A percentile compares a stretch with the other conserved stretches of the same genome.
Conservation (phyloP, 2,888 invertebrate species). For the Bombylius major region DNA sequence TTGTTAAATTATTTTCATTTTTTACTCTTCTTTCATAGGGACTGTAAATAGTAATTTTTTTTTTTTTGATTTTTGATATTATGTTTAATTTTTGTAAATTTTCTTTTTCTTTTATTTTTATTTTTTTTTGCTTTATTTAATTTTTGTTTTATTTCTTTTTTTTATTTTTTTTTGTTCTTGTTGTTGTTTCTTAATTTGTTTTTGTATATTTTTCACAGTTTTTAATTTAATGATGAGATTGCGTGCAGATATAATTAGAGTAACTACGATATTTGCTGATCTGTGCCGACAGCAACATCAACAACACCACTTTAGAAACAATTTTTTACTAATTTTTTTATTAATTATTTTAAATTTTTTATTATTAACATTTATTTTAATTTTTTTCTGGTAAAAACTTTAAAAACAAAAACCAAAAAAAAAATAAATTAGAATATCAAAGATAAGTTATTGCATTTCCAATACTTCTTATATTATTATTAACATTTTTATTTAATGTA, state of each 20-base stretch:
- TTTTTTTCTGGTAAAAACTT: no score
- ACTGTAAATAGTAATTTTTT: constrained; percentile 3
- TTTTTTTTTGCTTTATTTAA: not conserved
- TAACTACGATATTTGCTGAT: not conserved
- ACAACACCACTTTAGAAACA: constrained; percentile 4
- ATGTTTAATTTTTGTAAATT: no score
- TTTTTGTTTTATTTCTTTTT: not conserved
- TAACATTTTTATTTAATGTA: no score
- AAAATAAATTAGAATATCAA: no score
- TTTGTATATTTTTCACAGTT: constrained; percentile 10
- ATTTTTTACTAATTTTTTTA: constrained; percentile 6
- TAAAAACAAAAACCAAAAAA: no score
- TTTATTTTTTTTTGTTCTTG: no score
- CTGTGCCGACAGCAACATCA: not conserved
- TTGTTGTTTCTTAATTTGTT: not conserved
- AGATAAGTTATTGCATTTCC: no score
- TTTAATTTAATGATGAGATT: constrained; percentile 13
- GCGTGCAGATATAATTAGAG: constrained; percentile 9
- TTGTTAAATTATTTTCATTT: no score
- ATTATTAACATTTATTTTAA: not conserved
- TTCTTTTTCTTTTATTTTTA: no score
- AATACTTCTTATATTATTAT: no score
- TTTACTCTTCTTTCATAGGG: not conserved
- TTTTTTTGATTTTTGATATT: not conserved
- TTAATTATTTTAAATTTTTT: constrained; percentile 1